Percentiles rank a stretch among this genome's conserved stretches.
Evolutionary conservation across 2,888 invertebrate genomes (phyloP).

Genomic region (Macrophya alboannulata): DNA sequence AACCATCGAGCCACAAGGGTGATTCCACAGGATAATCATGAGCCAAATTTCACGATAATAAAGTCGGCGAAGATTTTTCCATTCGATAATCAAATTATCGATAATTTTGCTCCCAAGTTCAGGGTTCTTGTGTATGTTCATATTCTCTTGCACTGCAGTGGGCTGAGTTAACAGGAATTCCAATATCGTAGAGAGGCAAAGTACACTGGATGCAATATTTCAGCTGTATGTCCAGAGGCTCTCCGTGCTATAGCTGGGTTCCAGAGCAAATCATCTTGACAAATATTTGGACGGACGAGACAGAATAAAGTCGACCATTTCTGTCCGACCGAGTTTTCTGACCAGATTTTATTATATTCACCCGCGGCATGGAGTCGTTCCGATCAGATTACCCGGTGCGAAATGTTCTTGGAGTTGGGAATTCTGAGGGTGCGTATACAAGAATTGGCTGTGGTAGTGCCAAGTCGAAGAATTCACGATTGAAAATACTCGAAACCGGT

Average conservation of each 20-base stretch:
- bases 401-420: neutral
- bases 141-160: neutral
- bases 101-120: neutral
- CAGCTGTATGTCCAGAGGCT: neutral
- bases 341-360: neutral
- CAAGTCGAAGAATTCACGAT: neutral
- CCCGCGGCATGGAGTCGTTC: neutral
- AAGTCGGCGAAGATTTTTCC: neutral
- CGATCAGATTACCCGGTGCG: neutral
- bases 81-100: neutral
- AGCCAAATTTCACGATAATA: neutral
- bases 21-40: conserved; percentile 21
- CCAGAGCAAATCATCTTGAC: neutral
- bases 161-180: too few species aligned
- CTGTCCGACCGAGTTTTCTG: neutral
- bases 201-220: neutral
- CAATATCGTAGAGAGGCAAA: neutral
- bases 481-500: conserved; percentile 1
- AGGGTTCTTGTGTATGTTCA: neutral
- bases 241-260: neutral
- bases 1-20: neutral
- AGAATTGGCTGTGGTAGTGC: neutral
- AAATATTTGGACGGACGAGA: neutral
- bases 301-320: neutral
- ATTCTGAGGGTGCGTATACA: neutral